These are phyloP conservation scores for Campoletis sonorensis DNA, from an alignment of 1,140 invertebrate genomes.

Conservation along the genomic window DNA sequence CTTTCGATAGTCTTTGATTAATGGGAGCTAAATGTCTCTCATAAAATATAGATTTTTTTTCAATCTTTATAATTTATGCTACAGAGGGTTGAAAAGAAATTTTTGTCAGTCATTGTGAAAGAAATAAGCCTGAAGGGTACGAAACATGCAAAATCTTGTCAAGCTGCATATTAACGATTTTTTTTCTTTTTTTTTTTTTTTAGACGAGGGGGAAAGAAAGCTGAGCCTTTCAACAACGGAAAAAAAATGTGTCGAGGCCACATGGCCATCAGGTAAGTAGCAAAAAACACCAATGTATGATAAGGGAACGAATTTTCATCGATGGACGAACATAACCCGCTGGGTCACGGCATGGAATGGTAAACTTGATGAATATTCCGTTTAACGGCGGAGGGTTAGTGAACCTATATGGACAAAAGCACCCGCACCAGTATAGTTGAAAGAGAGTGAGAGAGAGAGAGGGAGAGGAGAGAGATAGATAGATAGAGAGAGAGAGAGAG, in stretches of 20 bases:
- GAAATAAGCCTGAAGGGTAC: not conserved
- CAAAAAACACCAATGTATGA: not conserved
- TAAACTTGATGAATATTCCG: constrained; percentile 32
- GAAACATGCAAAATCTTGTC: not conserved
- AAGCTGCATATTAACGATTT: constrained; percentile 24
- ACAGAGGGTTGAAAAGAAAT: not conserved
- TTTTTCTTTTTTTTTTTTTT: too few species aligned
- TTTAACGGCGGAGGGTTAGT: not conserved
- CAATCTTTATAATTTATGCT: too few species aligned
- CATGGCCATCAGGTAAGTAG: too few species aligned
- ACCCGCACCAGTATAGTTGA: not conserved
- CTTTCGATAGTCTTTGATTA: not conserved
- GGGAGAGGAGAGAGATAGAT: not conserved
- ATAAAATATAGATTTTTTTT: too few species aligned
- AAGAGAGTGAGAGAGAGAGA: constrained; percentile 7
- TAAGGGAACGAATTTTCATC: constrained; percentile 27
- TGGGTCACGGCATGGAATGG: constrained; percentile 19
- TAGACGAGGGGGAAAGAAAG: not conserved
- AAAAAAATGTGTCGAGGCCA: not conserved
- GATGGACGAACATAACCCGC: constrained; percentile 8
- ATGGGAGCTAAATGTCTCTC: not conserved
- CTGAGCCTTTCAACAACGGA: too few species aligned
- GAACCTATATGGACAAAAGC: constrained; percentile 23
- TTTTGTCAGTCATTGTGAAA: not conserved
- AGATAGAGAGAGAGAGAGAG: not conserved